Evolutionary conservation across 2,888 invertebrate genomes (phyloP).

Genomic region (Sphecodes monilicornis): DNA sequence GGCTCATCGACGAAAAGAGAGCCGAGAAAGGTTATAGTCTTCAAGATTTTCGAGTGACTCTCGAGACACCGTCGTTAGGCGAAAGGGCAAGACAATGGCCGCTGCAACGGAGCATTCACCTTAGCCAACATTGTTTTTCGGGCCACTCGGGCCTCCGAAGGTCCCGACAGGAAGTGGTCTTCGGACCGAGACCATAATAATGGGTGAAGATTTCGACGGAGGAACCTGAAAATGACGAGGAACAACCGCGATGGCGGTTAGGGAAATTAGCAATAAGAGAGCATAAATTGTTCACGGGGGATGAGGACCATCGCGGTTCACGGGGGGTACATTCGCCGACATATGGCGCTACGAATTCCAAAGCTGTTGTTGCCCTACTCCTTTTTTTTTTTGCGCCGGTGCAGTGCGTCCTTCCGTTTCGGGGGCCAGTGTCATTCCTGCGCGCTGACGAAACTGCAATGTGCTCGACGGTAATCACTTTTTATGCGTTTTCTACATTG

Average conservation of each 20-base stretch:
- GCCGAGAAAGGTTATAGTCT: constrained; percentile 45
- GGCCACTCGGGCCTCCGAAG: constrained; percentile 37
- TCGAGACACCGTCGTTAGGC: constrained; percentile 58
- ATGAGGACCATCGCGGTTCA: constrained; percentile 62
- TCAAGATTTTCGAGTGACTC: constrained; percentile 54
- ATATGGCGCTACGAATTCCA: constrained; percentile 70
- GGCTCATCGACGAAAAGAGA: constrained; percentile 27
- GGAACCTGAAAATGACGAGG: constrained; percentile 7
- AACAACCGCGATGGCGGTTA: constrained; percentile 76
- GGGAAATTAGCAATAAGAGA: constrained; percentile 76
- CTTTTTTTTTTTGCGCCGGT: constrained; percentile 36
- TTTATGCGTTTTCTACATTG: background rate
- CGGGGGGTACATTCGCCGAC: constrained; percentile 76
- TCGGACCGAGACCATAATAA: constrained; percentile 22
- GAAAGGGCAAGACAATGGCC: constrained; percentile 64
- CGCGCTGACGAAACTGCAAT: background rate
- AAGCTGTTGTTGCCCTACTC: constrained; percentile 41
- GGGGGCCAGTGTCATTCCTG: constrained; percentile 12
- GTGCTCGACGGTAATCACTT: background rate
- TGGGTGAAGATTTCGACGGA: constrained; percentile 32
- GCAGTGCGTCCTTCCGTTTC: constrained; percentile 18
- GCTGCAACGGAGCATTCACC: constrained; percentile 55
- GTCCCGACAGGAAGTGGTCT: constrained; percentile 65
- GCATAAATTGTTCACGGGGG: constrained; percentile 79
- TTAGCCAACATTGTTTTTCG: constrained; percentile 57